Base-by-base conservation (phyloP, 2,888 invertebrate genomes). In the Ommatoiulus sabulosus region DNA sequence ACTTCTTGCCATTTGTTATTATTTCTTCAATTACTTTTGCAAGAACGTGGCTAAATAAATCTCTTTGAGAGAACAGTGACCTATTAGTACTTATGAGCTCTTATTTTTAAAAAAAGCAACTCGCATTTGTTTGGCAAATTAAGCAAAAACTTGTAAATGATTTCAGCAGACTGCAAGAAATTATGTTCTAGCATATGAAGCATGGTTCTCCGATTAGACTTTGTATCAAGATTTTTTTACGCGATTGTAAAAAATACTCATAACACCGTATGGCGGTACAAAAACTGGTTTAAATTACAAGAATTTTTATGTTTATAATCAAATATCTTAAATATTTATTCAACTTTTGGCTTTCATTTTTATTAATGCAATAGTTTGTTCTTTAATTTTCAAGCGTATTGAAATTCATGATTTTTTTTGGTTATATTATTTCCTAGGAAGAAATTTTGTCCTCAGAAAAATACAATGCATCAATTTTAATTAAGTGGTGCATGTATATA, bases 31-130 rank as follows among this genome's bases (percentile, higher is more conserved):
- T 80, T 80, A 80, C 80, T 80, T 80, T 80, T 80, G 80, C 80
- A 35, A 80, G 80, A 35, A 80, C 80, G 35, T 24, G 80, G 35
- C 35, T 80, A 80, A 80, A 80, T 80, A 80, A 35, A 35, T 0
- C 80, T 80, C 24, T 80, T 80, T 35, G 35, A 80, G 80, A 35
- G 80, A 80, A 80, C 80, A 80, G 80, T 80, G 80, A 80, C 80
- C 80, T 35, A 35, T 80, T 80, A 80, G 35, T 12, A 35, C 15
- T 35, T 10, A 12, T 35, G 80, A 80, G 35, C 35, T 10, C 80
- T 35, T 80, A 35, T 80, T 80, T 5, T n/a, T 35, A 24, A 80
- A 80, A 72, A 24, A 80, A 6, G 35, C 80, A 80, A 35, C 35
- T 35, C 35, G 35, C 6, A 80, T 80, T 80, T 80, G 35, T 35